phyloP scores from a whole-genome alignment of 2,113 vertebrate genomes.

The Prionailurus bengalensis region DNA sequence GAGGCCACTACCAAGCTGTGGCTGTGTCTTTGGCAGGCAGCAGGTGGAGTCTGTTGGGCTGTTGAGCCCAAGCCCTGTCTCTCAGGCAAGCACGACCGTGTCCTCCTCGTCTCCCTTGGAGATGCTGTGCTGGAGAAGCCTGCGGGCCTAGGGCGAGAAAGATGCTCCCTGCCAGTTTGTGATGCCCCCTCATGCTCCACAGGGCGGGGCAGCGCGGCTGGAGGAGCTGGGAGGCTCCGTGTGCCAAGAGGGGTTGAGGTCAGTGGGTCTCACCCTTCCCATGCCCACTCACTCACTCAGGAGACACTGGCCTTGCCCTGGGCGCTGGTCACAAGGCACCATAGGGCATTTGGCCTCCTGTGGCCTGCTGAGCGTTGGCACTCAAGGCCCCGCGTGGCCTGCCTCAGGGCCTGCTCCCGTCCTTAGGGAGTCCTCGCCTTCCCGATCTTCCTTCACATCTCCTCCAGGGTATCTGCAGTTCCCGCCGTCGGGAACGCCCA shows the following conservation, averaged over 20 bases:
- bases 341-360: neutral
- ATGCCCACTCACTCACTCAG: neutral
- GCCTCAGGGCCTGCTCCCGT: neutral
- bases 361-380: neutral
- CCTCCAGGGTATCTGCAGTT: neutral
- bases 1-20: neutral
- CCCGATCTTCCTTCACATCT: neutral
- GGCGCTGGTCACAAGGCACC: neutral
- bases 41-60: neutral
- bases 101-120: rapidly evolving
- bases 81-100: neutral
- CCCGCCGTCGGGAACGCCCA: rapidly evolving
- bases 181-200: neutral
- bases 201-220: neutral
- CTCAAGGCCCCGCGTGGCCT: neutral
- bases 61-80: neutral
- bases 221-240: neutral
- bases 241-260: neutral
- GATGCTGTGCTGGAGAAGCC: rapidly evolving
- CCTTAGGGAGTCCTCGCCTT: neutral
- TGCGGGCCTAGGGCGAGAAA: neutral
- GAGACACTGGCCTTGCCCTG: neutral
- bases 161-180: neutral
- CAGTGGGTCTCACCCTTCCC: neutral
- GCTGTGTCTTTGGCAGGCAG: neutral